Base-by-base conservation (phyloP, 2,888 invertebrate genomes). In the Hemaris fuciformis region DNA sequence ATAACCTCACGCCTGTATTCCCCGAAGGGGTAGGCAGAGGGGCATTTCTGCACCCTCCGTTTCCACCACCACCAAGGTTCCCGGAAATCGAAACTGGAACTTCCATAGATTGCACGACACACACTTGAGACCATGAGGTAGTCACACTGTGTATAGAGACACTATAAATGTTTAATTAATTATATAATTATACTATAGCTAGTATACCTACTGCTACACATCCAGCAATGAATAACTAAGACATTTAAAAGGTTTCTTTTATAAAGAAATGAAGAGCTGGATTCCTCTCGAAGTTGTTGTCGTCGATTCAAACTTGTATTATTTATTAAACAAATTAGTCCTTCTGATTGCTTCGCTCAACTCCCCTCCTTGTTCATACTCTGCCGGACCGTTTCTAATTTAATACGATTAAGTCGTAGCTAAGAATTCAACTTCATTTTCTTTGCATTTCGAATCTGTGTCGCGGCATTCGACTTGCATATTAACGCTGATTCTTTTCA, bases 251-350 rank as follows among this genome's bases (percentile, higher is more conserved):
- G 5, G 18, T 38, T 8, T 22, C 23, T 15, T 15, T 59, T 15
- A 27, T n/a, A 10, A 42, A 42, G 38, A 43, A 18, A 10, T 43
- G 27, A 31, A 22, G 38, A 42, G 10, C 27, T 2, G 18, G 1
- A 46, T 23, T 38, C 46, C 34, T n/a, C 18, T 59, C 22, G 38
- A 48, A 34, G n/a, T 38, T 15, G 23, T 5, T 38, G 25, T 59
- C 38, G 10, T 25, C n/a, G 53, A 38, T 42, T 46, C 27, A 45
- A 57, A 42, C 20, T 23, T 43, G 20, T 31, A 53, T 56, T 70
- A 72, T 74, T 72, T 73, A 71, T 70, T 70, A 69, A 63, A 66
- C 60, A 67, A 69, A 72, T 72, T 68, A 72, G 65, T 65, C 57
- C 62, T 62, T 65, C 42, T 56, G 43, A 61, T 61, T 70, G 66